phyloP scores from a whole-genome alignment of 2,888 invertebrate genomes.

The Drosophila kuntzei region DNA sequence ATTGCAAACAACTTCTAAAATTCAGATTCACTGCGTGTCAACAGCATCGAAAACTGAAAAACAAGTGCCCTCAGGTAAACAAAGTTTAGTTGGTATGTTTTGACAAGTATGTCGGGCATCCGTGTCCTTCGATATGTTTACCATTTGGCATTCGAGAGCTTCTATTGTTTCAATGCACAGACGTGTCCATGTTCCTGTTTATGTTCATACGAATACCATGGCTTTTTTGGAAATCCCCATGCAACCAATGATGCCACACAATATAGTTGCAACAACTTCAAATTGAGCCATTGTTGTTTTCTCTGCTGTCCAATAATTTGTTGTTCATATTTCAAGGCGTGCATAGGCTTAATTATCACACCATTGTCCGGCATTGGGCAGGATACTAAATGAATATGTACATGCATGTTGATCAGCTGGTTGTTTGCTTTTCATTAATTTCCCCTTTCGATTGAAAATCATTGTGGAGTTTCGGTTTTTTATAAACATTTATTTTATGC shows the following conservation, averaged over 20 bases:
- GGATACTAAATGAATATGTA: not conserved
- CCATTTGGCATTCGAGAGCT: not conserved
- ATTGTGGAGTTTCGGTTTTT: slow-evolving; percentile 35
- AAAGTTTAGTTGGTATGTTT: not conserved
- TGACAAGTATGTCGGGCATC: not conserved
- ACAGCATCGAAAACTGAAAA: not conserved
- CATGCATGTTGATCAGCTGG: not conserved
- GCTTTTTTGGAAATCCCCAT: not conserved
- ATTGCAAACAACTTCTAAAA: not conserved
- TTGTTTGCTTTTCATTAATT: not conserved
- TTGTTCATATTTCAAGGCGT: not conserved
- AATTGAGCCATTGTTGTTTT: not conserved
- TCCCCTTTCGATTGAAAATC: not conserved
- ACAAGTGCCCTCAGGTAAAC: not conserved
- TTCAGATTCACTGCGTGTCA: not conserved
- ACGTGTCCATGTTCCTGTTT: not conserved
- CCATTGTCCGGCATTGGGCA: not conserved
- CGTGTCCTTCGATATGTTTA: slow-evolving; percentile 8
- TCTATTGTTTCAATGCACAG: slow-evolving; percentile 10
- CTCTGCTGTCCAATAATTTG: not conserved
- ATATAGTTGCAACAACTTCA: not conserved
- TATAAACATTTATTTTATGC: slow-evolving; percentile 79
- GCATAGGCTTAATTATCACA: not conserved
- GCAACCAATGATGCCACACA: not conserved
- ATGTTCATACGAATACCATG: not conserved